Evolutionary conservation across 2,888 invertebrate species (phyloP).

Genomic region (Drosophila nigritarsus): DNA sequence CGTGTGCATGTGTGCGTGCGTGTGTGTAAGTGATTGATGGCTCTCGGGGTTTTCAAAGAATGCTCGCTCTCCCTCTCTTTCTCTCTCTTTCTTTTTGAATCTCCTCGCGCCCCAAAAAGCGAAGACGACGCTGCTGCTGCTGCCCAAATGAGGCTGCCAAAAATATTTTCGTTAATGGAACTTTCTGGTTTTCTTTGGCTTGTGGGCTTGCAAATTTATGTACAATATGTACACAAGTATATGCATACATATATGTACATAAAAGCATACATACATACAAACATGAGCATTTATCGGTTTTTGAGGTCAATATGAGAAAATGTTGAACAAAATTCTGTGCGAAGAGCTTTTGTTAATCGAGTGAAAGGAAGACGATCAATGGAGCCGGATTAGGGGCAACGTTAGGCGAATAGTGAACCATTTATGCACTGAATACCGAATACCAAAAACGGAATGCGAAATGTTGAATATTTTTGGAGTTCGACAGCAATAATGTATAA

Average conservation of each 20-base stretch:
- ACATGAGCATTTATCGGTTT: slow-evolving; percentile 20
- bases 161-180: slow-evolving; percentile 69
- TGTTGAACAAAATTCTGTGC: slow-evolving; percentile 44
- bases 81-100: slow-evolving; percentile 10
- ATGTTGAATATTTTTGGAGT: background rate
- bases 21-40: slow-evolving; percentile 57
- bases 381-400: slow-evolving; percentile 34
- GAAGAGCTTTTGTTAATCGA: slow-evolving; percentile 46
- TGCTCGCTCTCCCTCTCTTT: slow-evolving; percentile 31
- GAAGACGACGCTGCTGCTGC: slow-evolving; percentile 36
- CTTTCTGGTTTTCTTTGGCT: slow-evolving; percentile 65
- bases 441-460: background rate
- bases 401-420: slow-evolving; percentile 2
- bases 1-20: slow-evolving; percentile 4
- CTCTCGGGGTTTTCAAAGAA: slow-evolving; percentile 62
- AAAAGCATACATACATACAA: slow-evolving; percentile 6
- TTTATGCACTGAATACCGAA: background rate
- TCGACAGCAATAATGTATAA: background rate
- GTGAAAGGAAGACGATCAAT: slow-evolving; percentile 54
- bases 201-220: slow-evolving; percentile 53
- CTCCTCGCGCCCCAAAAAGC: slow-evolving; percentile 38
- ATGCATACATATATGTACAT: slow-evolving; percentile 5
- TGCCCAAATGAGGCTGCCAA: slow-evolving; percentile 63
- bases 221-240: slow-evolving; percentile 12
- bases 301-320: slow-evolving; percentile 59